Evolutionary conservation across 2,888 invertebrate species (phyloP), one percentile per base, ranked within the genome.

Genomic region (Hybos culiciformis): DNA sequence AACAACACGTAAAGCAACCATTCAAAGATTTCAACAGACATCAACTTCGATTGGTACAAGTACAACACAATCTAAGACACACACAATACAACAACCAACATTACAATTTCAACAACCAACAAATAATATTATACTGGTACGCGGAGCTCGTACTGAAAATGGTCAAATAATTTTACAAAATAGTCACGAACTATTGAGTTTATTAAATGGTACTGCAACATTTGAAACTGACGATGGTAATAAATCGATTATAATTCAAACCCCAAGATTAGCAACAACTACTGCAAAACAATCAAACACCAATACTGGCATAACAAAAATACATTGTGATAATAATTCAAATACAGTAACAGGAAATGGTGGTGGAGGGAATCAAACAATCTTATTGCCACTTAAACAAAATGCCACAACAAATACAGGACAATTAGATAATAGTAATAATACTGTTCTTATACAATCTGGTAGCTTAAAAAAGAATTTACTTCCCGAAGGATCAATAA

Each of bases 151-250:
- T 48, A 63, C 65, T 40, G 66, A 66, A 52, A 66, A 66, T 54
- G 66, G 66, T 42, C 66, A 66, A 56, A 66, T 66, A 51, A 63
- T 66, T 46, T 62, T 67, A 48, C 66, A 67, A 52, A 66, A 66
- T 49, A 65, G 64, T 48, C 66, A 67, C 56, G 66, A 66, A 47
- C 61, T 67, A 46, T 59, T 66, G 41, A 66, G 60, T 51, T 59
- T 67, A 54, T 60, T 65, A 47, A 66, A 55, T 47, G 64, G 19
- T n/a, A 20, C 36, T 18, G 19, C 36, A 20, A 40, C 36, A 36
- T 17, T n/a, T 34, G 11, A 20, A n/a, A 21, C n/a, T 47, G 48
- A 50, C 39, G 47, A 52, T 44, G 49, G 49, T 43, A 62, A 50
- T 61, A 61, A 52, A 50, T 60, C 53, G 60, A 62, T 49, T 56